Conservation (phyloP, 1,140 invertebrate genomes). For the Araneus ventricosus region DNA sequence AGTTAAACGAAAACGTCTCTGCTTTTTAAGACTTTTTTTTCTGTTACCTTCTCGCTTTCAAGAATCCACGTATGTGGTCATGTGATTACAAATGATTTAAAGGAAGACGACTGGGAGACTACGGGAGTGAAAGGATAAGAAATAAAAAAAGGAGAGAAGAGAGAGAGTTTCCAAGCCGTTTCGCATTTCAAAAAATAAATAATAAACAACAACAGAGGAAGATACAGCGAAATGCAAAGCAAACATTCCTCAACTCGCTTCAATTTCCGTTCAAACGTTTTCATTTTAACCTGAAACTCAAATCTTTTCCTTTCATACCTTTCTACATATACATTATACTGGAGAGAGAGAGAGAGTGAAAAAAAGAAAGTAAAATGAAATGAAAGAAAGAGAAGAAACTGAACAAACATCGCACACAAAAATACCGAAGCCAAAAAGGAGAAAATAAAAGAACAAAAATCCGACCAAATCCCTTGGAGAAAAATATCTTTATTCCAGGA, state of each 20-base stretch:
- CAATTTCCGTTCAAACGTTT: constrained; percentile 74
- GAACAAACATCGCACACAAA: constrained; percentile 65
- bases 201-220: constrained; percentile 44
- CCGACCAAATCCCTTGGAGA: constrained; percentile 57
- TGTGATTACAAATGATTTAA: constrained; percentile 38
- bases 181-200: constrained; percentile 50
- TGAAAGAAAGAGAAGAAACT: constrained; percentile 27
- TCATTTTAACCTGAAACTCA: constrained; percentile 72
- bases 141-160: not conserved
- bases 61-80: not conserved
- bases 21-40: not conserved
- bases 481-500: constrained; percentile 74
- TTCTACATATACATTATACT: constrained; percentile 23
- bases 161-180: not conserved
- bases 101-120: not conserved
- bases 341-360: not conserved
- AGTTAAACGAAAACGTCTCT: not conserved
- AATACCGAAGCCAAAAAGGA: constrained; percentile 48
- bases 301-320: constrained; percentile 64
- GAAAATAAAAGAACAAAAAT: constrained; percentile 37
- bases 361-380: constrained; percentile 28
- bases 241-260: constrained; percentile 67
- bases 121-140: too few relatives aligned
- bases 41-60: not conserved
- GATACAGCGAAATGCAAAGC: constrained; percentile 62